Evolutionary conservation across 2,113 vertebrate species (phyloP), one percentile per base, ranked within the genome.

Genomic region (Neomonachus schauinslandi): DNA sequence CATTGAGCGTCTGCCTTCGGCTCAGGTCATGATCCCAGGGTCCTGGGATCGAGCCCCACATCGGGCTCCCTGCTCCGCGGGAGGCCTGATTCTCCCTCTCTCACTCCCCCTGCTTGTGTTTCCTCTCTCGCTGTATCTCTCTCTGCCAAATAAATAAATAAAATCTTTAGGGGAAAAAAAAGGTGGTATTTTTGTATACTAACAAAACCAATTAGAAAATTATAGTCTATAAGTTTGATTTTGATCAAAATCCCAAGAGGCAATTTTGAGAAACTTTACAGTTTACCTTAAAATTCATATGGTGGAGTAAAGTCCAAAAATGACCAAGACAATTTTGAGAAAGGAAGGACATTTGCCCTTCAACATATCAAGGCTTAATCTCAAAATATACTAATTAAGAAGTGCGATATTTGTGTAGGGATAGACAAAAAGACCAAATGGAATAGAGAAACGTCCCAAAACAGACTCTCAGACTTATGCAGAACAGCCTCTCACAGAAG

Each of bases 191-290:
- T 39, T 91, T 46, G 11, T 76, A 76, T 21, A 49, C n/a, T 61
- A 88, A 80, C 46, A 79, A 94, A 59, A 42, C 16, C 49, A 84
- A 88, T 89, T 51, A 92, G 55, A 91, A 89, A 79, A 95, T 42
- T 71, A 71, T 24, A 46, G 42, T n/a, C 67, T 81, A 39, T 95
- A 83, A 18, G 65, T 91, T 97, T 10, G 39, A 21, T 94, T 82
- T 96, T 89, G 42, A 72, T 94, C 51, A 67, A 76, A 84, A 91
- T 84, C 6, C 85, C 46, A 94, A 86, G 65, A 88, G 53, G 5
- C 12, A 86, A 55, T 91, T 95, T 36, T 71, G 49, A 77, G 22
- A 90, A 63, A 92, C 31, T 85, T 84, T 33, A 67, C 4, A 89
- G 26, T 12, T 83, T 84, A 81, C 39, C 36, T 31, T 81, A 89